These are phyloP conservation scores for Enteromius thamalakanensis DNA, from an alignment of 2,797 vertebrate species.

Conservation along the genomic window DNA sequence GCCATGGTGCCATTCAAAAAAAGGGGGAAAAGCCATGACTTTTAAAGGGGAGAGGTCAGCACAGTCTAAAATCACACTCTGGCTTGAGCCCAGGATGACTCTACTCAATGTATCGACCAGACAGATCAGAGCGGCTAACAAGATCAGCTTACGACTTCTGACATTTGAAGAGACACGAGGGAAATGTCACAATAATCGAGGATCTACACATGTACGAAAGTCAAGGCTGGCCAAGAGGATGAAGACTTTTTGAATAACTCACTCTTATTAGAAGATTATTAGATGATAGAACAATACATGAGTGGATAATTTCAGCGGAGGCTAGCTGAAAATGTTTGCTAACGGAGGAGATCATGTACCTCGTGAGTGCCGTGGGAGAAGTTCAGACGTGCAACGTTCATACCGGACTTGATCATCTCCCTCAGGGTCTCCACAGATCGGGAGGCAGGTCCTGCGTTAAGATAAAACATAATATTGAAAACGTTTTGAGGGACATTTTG, in stretches of 20 bases:
- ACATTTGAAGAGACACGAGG: slow-evolving; percentile 59
- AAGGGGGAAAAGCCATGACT: slow-evolving; percentile 68
- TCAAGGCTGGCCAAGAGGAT: neutral
- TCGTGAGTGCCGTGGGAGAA: slow-evolving; percentile 98
- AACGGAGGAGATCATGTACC: slow-evolving; percentile 72
- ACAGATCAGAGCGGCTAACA: slow-evolving; percentile 41
- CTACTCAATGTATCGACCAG: slow-evolving; percentile 26
- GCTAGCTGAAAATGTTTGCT: neutral
- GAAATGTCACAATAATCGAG: slow-evolving; percentile 63
- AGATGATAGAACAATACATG: neutral
- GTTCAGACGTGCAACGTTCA: slow-evolving; percentile 98
- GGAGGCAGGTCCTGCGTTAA: slow-evolving; percentile 87
- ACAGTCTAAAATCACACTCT: slow-evolving; percentile 44
- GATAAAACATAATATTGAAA: neutral
- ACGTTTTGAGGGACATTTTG: neutral
- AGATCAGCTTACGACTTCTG: slow-evolving; percentile 72
- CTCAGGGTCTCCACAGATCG: slow-evolving; percentile 87
- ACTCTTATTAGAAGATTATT: neutral
- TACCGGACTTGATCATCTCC: slow-evolving; percentile 98
- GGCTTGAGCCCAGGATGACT: slow-evolving; percentile 45
- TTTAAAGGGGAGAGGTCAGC: slow-evolving; percentile 74
- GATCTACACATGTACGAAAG: neutral
- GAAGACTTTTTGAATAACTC: neutral
- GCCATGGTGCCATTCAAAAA: slow-evolving; percentile 55
- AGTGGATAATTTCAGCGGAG: neutral